Evolutionary conservation across 2,888 invertebrate genomes (phyloP).

Genomic region (Tenthredo mesomela): DNA sequence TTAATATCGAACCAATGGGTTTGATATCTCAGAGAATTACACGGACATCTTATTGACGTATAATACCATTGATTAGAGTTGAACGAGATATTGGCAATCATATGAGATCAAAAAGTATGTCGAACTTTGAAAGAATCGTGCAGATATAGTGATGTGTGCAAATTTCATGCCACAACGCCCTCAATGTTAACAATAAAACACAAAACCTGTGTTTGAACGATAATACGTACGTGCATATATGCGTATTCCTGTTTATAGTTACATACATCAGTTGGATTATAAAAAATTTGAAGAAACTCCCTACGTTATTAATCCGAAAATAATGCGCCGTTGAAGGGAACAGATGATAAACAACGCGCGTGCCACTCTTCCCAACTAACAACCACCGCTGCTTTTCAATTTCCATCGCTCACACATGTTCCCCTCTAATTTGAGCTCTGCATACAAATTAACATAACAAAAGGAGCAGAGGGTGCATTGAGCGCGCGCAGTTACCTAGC

Average conservation of each 20-base stretch:
- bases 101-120: too few relatives aligned
- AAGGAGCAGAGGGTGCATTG: slow-evolving; percentile 41
- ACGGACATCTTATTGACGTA: too few relatives aligned
- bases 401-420: slow-evolving; percentile 45
- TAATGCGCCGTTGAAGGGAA: slow-evolving; percentile 3
- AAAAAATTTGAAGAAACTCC: not conserved
- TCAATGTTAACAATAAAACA: too few relatives aligned
- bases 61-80: too few relatives aligned
- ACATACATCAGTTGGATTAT: too few relatives aligned
- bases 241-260: not conserved
- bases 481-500: slow-evolving; percentile 32
- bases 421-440: slow-evolving; percentile 42
- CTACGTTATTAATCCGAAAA: not conserved
- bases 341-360: slow-evolving; percentile 31
- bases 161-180: too few relatives aligned
- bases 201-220: too few relatives aligned
- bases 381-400: slow-evolving; percentile 25
- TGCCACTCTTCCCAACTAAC: slow-evolving; percentile 6
- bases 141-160: too few relatives aligned
- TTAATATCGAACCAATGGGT: too few relatives aligned
- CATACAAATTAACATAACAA: slow-evolving; percentile 42
- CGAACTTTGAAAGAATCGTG: too few relatives aligned
- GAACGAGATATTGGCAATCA: too few relatives aligned
- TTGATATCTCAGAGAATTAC: too few relatives aligned
- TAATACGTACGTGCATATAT: not conserved